Evolutionary conservation across 2,888 invertebrate genomes (phyloP).

Genomic region (Oscheius onirici): DNA sequence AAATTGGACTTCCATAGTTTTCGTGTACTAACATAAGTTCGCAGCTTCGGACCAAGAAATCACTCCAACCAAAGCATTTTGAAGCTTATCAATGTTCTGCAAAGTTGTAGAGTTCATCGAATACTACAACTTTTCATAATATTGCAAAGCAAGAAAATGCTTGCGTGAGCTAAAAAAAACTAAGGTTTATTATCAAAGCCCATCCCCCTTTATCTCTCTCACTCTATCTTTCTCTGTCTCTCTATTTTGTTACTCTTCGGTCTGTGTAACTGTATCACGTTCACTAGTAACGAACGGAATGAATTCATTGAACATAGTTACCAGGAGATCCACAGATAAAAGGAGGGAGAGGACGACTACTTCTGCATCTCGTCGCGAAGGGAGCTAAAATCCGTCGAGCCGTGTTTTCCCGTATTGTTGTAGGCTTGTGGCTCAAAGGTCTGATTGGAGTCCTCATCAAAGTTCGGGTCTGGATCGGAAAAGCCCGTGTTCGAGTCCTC

Average conservation of each 20-base stretch:
- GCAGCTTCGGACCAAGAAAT: too few relatives aligned
- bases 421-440: conserved; percentile 49
- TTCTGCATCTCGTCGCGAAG: conserved; percentile 51
- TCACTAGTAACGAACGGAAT: not conserved
- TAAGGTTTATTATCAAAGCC: too few relatives aligned
- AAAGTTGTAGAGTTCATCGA: too few relatives aligned
- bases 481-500: conserved; percentile 70
- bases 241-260: not conserved
- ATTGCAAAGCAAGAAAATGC: too few relatives aligned
- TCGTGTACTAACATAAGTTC: too few relatives aligned
- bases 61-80: too few relatives aligned
- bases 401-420: conserved; percentile 25
- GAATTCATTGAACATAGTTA: not conserved
- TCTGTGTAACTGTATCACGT: too few relatives aligned
- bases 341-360: not conserved
- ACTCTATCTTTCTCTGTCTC: not conserved
- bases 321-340: not conserved
- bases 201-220: too few relatives aligned
- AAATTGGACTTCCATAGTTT: too few relatives aligned
- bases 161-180: too few relatives aligned
- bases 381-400: conserved; percentile 65
- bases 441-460: conserved; percentile 68
- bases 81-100: too few relatives aligned
- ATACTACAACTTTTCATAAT: too few relatives aligned
- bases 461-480: conserved; percentile 56